A percentile compares a stretch with the other conserved stretches of the same genome.
phyloP scores from a whole-genome alignment of 2,888 invertebrate species.

The Scaeva pyrastri region DNA sequence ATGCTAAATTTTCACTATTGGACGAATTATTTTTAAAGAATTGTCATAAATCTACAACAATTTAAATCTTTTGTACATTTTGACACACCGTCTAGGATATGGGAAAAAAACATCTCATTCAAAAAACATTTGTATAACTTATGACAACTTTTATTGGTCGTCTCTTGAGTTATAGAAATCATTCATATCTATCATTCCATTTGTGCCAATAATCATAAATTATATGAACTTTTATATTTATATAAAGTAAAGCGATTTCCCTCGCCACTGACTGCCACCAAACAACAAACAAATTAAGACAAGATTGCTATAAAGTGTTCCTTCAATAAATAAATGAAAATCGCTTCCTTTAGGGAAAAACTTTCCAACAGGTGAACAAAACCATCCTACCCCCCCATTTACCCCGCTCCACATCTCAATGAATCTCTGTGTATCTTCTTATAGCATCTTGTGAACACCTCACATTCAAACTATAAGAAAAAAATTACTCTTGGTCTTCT shows the following conservation, averaged over 20 bases:
- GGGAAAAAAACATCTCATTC: too few relatives aligned
- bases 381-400: too few relatives aligned
- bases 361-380: constrained; percentile 28
- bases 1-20: too few relatives aligned
- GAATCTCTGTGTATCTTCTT: neutral
- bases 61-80: too few relatives aligned
- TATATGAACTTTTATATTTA: neutral
- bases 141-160: neutral
- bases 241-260: constrained; percentile 7
- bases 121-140: neutral
- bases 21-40: too few relatives aligned
- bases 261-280: neutral
- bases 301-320: constrained; percentile 23
- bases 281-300: neutral
- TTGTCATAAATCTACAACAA: too few relatives aligned
- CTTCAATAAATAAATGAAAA: constrained; percentile 29
- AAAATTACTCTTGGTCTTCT: neutral
- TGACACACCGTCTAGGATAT: too few relatives aligned
- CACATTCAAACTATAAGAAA: neutral
- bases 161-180: neutral
- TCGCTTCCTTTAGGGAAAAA: constrained; percentile 2
- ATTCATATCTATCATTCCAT: neutral
- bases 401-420: constrained; percentile 12
- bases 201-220: neutral
- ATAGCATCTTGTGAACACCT: neutral